Conservation (phyloP, 2,888 invertebrate genomes). For the Amphipoea oculea region DNA sequence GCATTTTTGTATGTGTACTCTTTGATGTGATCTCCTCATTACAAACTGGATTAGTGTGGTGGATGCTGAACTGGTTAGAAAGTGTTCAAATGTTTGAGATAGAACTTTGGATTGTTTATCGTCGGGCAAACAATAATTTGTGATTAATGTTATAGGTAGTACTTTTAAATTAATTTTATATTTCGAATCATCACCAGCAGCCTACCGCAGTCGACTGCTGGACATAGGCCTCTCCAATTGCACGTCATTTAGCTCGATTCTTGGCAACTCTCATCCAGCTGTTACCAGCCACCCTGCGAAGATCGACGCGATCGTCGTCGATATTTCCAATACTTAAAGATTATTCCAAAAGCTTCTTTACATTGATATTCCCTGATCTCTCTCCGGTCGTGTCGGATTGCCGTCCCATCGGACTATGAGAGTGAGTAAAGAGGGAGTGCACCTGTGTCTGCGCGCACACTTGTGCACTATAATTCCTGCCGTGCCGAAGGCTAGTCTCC, state of each 20-base stretch:
- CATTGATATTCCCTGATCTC: too few relatives aligned
- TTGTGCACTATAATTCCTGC: too few relatives aligned
- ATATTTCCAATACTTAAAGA: neutral
- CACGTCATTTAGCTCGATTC: too few relatives aligned
- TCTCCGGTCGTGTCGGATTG: too few relatives aligned
- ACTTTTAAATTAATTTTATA: neutral
- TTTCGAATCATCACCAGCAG: neutral
- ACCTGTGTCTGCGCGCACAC: too few relatives aligned
- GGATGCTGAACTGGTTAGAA: neutral
- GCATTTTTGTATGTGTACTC: neutral
- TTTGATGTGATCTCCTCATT: neutral
- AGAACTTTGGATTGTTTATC: neutral
- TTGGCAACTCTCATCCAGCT: too few relatives aligned
- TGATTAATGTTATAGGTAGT: neutral
- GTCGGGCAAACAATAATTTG: neutral
- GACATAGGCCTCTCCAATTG: neutral
- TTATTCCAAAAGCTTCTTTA: neutral
- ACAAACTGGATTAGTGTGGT: neutral
- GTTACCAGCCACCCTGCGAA: too few relatives aligned
- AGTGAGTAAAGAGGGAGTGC: too few relatives aligned
- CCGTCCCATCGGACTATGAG: too few relatives aligned
- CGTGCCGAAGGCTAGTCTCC: too few relatives aligned
- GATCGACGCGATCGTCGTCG: too few relatives aligned
- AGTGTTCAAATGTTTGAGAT: neutral
- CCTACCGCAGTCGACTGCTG: neutral